Evolutionary conservation across 2,888 invertebrate genomes (phyloP), one percentile per base, ranked within the genome.

Genomic region (Ethmia dodecea): DNA sequence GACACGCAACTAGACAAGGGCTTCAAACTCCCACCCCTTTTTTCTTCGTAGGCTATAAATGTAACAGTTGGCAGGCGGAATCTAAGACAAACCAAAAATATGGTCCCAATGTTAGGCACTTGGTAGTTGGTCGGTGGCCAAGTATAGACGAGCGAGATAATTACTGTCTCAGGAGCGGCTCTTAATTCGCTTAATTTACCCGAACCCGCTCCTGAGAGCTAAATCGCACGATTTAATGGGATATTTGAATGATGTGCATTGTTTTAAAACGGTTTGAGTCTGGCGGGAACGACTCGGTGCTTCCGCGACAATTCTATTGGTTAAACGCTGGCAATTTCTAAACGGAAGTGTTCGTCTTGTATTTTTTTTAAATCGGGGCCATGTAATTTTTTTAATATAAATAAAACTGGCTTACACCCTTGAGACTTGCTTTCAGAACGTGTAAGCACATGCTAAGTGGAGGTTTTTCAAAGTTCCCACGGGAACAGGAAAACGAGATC

Each of bases 171-270:
- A 76, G 72, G 71, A 73, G 67, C 66, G 56, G 60, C 67, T 80
- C 81, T 80, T 81, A 80, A 86, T 84, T 84, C 80, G 78, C 78
- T 76, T 81, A 83, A 86, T 84, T 80, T 76, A 70, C 73, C 70
- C 70, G 56, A 68, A 61, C 66, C n/a, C n/a, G 60, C 61, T 69
- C 59, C 55, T 60, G 59, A 56, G 61, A 65, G 71, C 72, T 76
- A 76, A 79, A 78, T 78, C 77, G 71, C 59, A 56, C 69, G 65
- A 67, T 76, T 79, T 78, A 84, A 80, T 80, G 73, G 78, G 66
- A 70, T 72, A 74, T 78, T 70, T 71, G 76, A 79, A 78, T 72
- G 75, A 79, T 68, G 68, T 64, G 72, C 75, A 78, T 79, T 79
- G 76, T 79, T 78, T 74, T 67, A 65, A 66, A 70, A 65, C 63